Evolutionary conservation across 2,113 vertebrate species (phyloP), one percentile per base, ranked within the genome.

Genomic region (Ageneiosus marmoratus): DNA sequence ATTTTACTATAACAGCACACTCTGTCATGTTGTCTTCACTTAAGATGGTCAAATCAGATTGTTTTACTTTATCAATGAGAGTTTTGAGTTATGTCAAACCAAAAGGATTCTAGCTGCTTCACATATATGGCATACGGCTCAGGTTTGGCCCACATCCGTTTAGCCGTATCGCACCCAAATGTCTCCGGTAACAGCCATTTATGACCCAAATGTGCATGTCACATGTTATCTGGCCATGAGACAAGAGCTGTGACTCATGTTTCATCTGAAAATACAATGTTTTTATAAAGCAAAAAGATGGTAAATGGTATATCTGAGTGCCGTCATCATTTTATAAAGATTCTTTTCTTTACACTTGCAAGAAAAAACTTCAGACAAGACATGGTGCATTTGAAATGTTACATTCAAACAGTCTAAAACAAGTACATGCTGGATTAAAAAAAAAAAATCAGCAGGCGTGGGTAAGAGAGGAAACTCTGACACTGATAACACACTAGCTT

Each of bases 401-500:
- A 48, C 44, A 27, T 27, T 50, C 2, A 50, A 8, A 34, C 29
- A 2, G 5, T 46, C 1, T 62, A 27, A 83, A 51, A 22, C 22
- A 41, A 76, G 32, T 62, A 16, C 7, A 53, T 24, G 2, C 56
- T 63, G 7, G 27, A 81, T 48, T 27, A 0, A 13, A 46, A 16
- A 48, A n/a, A n/a, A 46, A 65, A 65, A 41, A 1, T n/a, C 29
- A 12, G 11, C 2, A 78, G 76, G 58, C 58, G 10, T 76, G 34
- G 32, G 15, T 37, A 55, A 13, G 48, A 24, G 13, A 51, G 67
- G 20, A 32, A 62, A 79, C 65, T 79, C 34, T 63, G 75, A 78
- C 75, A 86, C 74, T 60, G 67, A 78, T 48, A 37, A 65, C 72
- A 63, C 69, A 16, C 22, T 12, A 62, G 44, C 46, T 76, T 76